Evolutionary conservation across 2,888 invertebrate genomes (phyloP), one percentile per base, ranked within the genome.

Genomic region (Steinernema scapterisci): DNA sequence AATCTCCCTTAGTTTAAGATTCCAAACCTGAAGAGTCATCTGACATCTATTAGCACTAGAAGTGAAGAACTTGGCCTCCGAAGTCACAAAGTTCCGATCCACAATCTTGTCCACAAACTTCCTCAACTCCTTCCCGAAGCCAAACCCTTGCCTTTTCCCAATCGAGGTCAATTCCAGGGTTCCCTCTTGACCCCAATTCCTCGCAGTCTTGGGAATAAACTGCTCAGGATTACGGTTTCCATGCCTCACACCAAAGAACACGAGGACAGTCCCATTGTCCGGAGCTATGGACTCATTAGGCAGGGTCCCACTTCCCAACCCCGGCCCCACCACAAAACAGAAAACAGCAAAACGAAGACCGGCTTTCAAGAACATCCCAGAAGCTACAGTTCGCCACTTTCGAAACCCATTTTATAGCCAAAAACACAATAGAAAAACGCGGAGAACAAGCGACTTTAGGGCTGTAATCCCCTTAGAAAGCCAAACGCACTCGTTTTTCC

Each of bases 31-130:
- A 23, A 85, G 76, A 1, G 84, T 83, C 82, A 80, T 82, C 73
- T 84, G 84, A 72, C 83, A 83, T 45, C 84, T 73, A 44, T 81
- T 79, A 6, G 84, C 83, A 45, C 79, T 79, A 27, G 81, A 81
- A 16, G 79, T 78, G 74, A 76, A 82, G 73, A 80, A 83, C 51
- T 80, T 79, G 31, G 80, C 82, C 75, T 83, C 74, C 0, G 75
- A 73, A 13, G 80, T 73, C 43, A 77, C 71, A 73, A 76, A 83
- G 72, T 82, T 81, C 38, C 9, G 3, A 38, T 43, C 13, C 6
- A 73, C 21, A 7, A 56, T 16, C 13, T 9, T 19, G n/a, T 19
- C 48, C 16, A 27, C 72, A 27, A 52, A 52, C 38, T 73, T 52
- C 19, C 83, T 73, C 19, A 83, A 19, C 48, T 78, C 82, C 31